Percentiles rank a stretch among this genome's conserved stretches.
These are phyloP conservation scores for Aphodius granarius DNA, from an alignment of 2,888 invertebrate genomes.

Conservation along the genomic window DNA sequence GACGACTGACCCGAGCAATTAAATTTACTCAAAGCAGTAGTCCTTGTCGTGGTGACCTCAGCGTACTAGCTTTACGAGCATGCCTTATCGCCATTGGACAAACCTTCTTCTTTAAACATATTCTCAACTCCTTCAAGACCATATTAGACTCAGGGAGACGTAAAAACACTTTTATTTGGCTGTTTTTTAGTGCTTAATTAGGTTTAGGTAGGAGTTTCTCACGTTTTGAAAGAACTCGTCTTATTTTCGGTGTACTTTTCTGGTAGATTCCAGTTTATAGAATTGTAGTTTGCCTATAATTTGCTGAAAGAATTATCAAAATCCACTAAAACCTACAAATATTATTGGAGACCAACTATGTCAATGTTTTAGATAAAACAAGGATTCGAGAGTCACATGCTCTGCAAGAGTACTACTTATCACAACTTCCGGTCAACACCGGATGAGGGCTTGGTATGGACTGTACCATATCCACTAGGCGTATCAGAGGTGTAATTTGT, in stretches of 20 bases:
- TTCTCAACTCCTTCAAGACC: background rate
- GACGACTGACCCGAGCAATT: background rate
- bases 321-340: no score
- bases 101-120: background rate
- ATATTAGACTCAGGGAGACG: background rate
- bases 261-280: no score
- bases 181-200: background rate
- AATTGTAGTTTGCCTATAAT: no score
- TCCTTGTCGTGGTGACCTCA: conserved; percentile 3
- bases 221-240: background rate
- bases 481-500: background rate
- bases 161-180: background rate
- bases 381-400: no score
- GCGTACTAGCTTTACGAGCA: background rate
- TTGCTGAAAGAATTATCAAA: no score
- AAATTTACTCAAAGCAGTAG: conserved; percentile 4
- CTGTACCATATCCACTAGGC: background rate
- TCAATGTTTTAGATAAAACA: no score
- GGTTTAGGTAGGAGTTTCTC: background rate
- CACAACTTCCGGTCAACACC: background rate
- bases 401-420: background rate
- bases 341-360: no score
- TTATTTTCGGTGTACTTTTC: background rate
- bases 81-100: background rate
- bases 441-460: background rate